These are phyloP conservation scores for Lagopus muta DNA, from an alignment of 2,113 vertebrate species.

Conservation along the genomic window DNA sequence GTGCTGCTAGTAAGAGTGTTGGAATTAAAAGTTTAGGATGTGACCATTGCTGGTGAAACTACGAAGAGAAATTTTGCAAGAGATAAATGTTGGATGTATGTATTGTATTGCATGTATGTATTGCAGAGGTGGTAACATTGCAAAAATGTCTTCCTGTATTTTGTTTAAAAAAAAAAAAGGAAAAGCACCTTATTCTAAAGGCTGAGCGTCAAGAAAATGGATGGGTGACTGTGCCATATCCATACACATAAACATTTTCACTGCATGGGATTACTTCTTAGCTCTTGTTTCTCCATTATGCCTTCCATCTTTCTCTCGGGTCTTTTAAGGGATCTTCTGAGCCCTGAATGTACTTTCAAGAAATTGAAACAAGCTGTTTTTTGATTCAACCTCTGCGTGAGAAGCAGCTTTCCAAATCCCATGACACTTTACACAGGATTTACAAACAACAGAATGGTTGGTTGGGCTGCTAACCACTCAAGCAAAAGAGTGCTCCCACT, in stretches of 20 bases:
- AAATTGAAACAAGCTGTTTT: conserved; percentile 12
- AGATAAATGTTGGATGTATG: too few species aligned
- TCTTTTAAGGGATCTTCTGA: background rate
- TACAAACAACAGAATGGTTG: background rate
- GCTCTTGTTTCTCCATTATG: background rate
- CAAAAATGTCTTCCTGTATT: background rate
- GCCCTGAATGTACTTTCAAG: background rate
- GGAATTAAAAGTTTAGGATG: background rate
- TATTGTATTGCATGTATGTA: fast-evolving
- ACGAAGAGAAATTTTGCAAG: background rate
- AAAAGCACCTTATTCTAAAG: background rate
- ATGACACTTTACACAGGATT: background rate
- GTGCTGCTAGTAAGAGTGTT: background rate
- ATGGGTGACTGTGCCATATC: background rate
- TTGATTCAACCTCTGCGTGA: background rate
- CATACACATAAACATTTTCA: background rate
- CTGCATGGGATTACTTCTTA: background rate
- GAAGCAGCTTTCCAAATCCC: conserved; percentile 16
- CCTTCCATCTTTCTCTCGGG: background rate
- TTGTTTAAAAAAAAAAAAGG: background rate
- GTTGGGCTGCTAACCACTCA: background rate
- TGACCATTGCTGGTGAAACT: background rate
- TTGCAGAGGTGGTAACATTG: background rate
- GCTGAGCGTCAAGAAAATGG: background rate
- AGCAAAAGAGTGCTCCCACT: background rate